Evolutionary conservation across 2,113 vertebrate genomes (phyloP), one percentile per base, ranked within the genome.

Genomic region (Grammomys dolichurus): DNA sequence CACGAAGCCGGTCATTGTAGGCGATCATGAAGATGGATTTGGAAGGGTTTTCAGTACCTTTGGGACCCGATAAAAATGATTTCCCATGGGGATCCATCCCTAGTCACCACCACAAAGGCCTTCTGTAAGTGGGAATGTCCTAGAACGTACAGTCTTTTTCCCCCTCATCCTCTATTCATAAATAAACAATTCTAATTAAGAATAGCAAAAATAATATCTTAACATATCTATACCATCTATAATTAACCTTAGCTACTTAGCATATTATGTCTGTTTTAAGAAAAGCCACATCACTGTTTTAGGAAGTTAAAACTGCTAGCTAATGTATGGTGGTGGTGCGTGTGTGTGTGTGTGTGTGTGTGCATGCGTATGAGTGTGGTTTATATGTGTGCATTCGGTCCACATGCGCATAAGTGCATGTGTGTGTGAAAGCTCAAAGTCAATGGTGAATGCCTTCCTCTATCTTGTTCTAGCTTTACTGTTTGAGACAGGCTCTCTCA

Each of bases 161-260:
- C 58, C n/a, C 31, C 16, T 63, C 4, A 78, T 36, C 60, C 4
- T 82, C n/a, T 40, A 56, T 26, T 51, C 26, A 80, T 7, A 73
- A 46, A 80, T 73, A 81, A 95, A 12, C 87, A 48, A 63, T 76
- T 51, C 28, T 95, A 92, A 65, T 76, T 26, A 92, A 94, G 54
- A 54, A 16, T 70, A 84, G 1, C 46, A 93, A 63, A 94, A 63
- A 51, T 63, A 73, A 51, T 63, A 73, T 87, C 63, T 65, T 56
- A 60, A 91, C 77, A 86, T 87, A 77, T 48, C 54, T 48, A 51
- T 40, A 69, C 2, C 67, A 56, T 40, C 86, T 24, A 56, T 48
- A 87, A 28, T 88, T 56, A 87, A 54, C 36, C 48, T 73, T 40
- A 56, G 33, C 67, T 17, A 40, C 14, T 40, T 40, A 72, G 48